Conservation (phyloP, 2,797 vertebrate species). For the Microchirus variegatus region DNA sequence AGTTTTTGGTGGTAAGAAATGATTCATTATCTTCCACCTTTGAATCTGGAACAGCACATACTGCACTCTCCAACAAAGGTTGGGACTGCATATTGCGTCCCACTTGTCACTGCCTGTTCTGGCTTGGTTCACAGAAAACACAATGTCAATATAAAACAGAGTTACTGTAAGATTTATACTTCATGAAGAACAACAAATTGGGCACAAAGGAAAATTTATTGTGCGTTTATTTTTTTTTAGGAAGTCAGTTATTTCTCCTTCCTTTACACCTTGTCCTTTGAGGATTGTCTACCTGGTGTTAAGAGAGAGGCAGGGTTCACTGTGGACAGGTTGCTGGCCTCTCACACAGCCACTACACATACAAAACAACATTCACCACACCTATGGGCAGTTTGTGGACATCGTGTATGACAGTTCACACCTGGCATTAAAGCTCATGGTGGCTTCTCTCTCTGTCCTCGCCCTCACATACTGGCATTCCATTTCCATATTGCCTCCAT, state of each 20-base stretch:
- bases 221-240: background rate
- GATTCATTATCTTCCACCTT: slow-evolving; percentile 50
- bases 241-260: background rate
- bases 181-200: background rate
- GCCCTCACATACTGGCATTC: too few relatives aligned
- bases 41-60: slow-evolving; percentile 37
- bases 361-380: too few relatives aligned
- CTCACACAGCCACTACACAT: too few relatives aligned
- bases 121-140: slow-evolving; percentile 9
- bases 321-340: too few relatives aligned
- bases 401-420: too few relatives aligned
- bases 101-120: slow-evolving; percentile 18
- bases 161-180: slow-evolving; percentile 5
- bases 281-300: too few relatives aligned
- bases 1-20: slow-evolving; percentile 33
- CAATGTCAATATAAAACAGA: slow-evolving; percentile 2
- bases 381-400: too few relatives aligned
- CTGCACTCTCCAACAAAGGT: slow-evolving; percentile 15
- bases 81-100: slow-evolving; percentile 19
- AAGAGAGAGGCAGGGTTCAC: too few relatives aligned
- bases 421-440: too few relatives aligned
- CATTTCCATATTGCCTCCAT: too few relatives aligned
- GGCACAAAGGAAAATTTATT: background rate
- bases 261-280: background rate
- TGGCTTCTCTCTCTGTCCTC: too few relatives aligned